Base-by-base conservation (phyloP, 1,140 invertebrate species). In the Nasonia vitripennis region DNA sequence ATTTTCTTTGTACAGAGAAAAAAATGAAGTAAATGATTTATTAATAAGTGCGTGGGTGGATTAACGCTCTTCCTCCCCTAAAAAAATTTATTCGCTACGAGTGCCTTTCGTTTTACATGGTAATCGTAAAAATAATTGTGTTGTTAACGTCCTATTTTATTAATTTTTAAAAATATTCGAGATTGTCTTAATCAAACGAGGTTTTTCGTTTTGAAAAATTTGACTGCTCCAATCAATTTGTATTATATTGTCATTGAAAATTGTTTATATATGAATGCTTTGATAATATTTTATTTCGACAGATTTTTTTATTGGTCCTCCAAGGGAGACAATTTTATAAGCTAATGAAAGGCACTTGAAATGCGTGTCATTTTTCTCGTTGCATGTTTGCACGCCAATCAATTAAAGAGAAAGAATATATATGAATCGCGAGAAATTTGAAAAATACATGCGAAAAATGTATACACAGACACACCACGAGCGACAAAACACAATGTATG, bases 1-100 rank as follows among this genome's bases (percentile, higher is more conserved):
- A 82, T 68, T 81, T 88, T 86, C 81, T 87, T 88, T 88, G 87
- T 88, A 88, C 86, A 88, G 83, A 84, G 55, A 84, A 81, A 81
- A 86, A 41, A 71, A 82, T 78, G 74, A 85, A 79, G 80, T 73
- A 78, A 85, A 87, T 84, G 74, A 87, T 70, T 82, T 84, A 81
- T 82, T 73, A 27, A 82, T 84, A 86, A 80, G 86, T 83, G 73
- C 82, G 55, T 23, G 78, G 86, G 68, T 86, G 81, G 78, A 84
- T 75, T 87, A 45, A 67, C 31, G 73, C 71, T 82, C 83, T 83
- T 85, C 83, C 86, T 79, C 34, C 79, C 74, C 55, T 85, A 34
- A 81, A 81, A 74, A 81, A 77, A 45, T 85, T 83, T 81, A 82
- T 82, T 85, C 74, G 68, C 79, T 85, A 51, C 86, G 79, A 81